Base-by-base conservation (phyloP, 1,140 invertebrate genomes). In the Orius insidiosus region DNA sequence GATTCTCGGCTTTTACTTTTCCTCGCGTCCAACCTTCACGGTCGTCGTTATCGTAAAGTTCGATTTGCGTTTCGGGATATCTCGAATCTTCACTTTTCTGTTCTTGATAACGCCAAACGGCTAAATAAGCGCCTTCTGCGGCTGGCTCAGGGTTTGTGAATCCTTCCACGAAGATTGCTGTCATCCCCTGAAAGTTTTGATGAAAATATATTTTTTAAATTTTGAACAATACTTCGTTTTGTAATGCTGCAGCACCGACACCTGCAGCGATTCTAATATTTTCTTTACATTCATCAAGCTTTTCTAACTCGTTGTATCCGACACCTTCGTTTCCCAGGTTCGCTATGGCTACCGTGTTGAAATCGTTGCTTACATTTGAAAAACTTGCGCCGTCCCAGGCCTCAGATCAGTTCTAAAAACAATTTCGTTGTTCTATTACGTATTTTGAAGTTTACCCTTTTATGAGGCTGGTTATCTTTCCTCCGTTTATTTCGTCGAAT, bases 131-230 rank as follows among this genome's bases (percentile, higher is more conserved):
- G 2, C 80, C 81, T 61, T 86, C 83, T 2, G 81, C 81, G 2
- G 79, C 73, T 24, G 78, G 74, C 59, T 81, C 76, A 1, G 79
- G 68, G 60, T 81, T 71, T 1, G 70, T 73, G 55, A 82, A 74
- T 30, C 68, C 66, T 57, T 86, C 83, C 1, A 86, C 60, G 5
- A 63, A 59, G 36, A 86, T 42, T 34, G 13, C n/a, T 5, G 24
- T 42, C 30, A 76, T 69, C 1, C 70, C 41, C 41, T 43, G 19
- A n/a, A 18, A 43, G 5, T 24, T 24, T 24, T 24, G 7, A 4
- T 24, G 3, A 4, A 24, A 24, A 24, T 24, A 24, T 24, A 4
- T 24, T 24, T 24, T 3, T 24, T 24, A n/a, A 24, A 4, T 24
- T 24, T 24, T 24, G 24, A 3, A n/a, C n/a, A n/a, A 4, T 24